Conservation (phyloP, 2,888 invertebrate species). For the Anorthoa munda region DNA sequence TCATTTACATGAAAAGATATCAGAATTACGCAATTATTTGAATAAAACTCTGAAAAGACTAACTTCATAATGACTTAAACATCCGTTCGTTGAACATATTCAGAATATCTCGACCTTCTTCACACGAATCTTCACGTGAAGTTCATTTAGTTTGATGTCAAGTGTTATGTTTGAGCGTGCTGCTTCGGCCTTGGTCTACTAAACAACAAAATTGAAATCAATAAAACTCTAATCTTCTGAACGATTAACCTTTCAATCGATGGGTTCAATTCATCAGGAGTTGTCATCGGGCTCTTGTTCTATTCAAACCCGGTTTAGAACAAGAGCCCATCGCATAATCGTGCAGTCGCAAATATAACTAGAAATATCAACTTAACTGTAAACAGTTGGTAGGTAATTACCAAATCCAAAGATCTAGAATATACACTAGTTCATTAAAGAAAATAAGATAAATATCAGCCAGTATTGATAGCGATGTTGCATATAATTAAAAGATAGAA, state of each 20-base stretch:
- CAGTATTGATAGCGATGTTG: slow-evolving; percentile 6
- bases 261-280: slow-evolving; percentile 36
- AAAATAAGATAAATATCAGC: slow-evolving; percentile 29
- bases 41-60: slow-evolving; percentile 17
- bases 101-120: slow-evolving; percentile 52
- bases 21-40: not conserved
- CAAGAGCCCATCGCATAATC: not conserved
- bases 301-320: slow-evolving; percentile 5
- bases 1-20: slow-evolving; percentile 3
- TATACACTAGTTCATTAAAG: slow-evolving; percentile 25
- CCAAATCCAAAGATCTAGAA: slow-evolving; percentile 15
- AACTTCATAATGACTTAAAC: slow-evolving; percentile 11
- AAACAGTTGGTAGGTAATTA: slow-evolving; percentile 9
- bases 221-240: slow-evolving; percentile 60
- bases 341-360: not conserved
- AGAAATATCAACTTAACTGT: slow-evolving; percentile 10
- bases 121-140: slow-evolving; percentile 45
- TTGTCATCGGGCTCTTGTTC: slow-evolving; percentile 29
- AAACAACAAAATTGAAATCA: slow-evolving; percentile 61
- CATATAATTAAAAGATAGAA: slow-evolving; percentile 17
- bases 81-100: slow-evolving; percentile 17
- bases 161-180: slow-evolving; percentile 58
- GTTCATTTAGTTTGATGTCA: slow-evolving; percentile 61
- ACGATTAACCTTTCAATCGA: slow-evolving; percentile 61
- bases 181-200: slow-evolving; percentile 64